Base-by-base conservation (phyloP, 2,888 invertebrate species). In the Drosophila kambysellisi region DNA sequence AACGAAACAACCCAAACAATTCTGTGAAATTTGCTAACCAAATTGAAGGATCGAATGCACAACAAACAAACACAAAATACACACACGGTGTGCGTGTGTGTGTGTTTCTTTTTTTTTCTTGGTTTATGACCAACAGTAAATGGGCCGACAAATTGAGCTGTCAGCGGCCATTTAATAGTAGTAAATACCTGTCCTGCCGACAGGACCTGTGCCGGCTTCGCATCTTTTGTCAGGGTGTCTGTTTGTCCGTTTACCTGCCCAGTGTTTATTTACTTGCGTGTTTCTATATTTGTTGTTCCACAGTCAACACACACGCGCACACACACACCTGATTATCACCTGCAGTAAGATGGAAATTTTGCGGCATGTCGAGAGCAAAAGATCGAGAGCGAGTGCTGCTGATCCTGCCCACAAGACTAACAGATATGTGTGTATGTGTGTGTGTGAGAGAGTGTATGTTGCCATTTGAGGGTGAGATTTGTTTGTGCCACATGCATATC, bases 281-380 rank as follows among this genome's bases (percentile, higher is more conserved):
- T 71, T 70, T 30, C 63, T 37, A 17, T 61, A 58, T 76, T 63
- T 72, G 60, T 59, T 59, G 65, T 66, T 76, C 54, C 67, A 43
- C 35, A 32, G 57, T 64, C 66, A 67, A 65, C 15, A 59, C 32
- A 15, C 76, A 82, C 17, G 43, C 15, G 9, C 68, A 80, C 81
- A 82, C 81, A 82, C 86, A 81, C 91, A 91, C 91, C 90, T 90
- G 88, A 91, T 91, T 91, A 91, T 80, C 88, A 83, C 86, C 82
- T 89, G 84, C 78, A 74, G 46, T 12, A 61, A 60, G 54, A 29
- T 48, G 67, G 70, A 59, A 79, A 70, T 52, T 70, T 61, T 69
- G 66, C 60, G 61, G 20, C 53, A 50, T 41, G 63, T 17, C 62
- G 52, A 62, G 57, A 32, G 71, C 52, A 32, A 25, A 30, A 17